Evolutionary conservation across 2,888 invertebrate genomes (phyloP), one percentile per base, ranked within the genome.

Genomic region (Lasioglossum figueresi): DNA sequence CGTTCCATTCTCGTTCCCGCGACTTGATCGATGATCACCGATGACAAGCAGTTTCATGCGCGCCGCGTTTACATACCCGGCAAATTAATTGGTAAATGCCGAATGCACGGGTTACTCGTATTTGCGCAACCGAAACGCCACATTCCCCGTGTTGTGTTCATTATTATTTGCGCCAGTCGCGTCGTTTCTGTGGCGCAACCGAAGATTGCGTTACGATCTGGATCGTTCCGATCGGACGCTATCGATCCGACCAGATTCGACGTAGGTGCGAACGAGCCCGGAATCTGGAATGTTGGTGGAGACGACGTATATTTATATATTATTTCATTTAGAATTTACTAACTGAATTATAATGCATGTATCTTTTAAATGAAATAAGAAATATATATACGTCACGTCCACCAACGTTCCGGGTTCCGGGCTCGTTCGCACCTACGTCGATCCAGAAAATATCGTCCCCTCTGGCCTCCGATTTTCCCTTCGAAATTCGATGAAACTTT

Each of bases 1-100:
- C 80, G 70, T 12, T 68, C 23, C 10, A 16, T 52, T 70, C 48
- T 59, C 66, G 71, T 63, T 45, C 37, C 48, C 71, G 34, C 74
- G 83, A 88, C 77, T 90, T 81, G 88, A 86, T 90, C 81, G 86
- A 86, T 90, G 84, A 82, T 81, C 82, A 79, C 59, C 68, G 86
- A 86, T 81, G 90, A 90, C 82, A 76, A 84, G 84, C 82, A 88
- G 89, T 90, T 88, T 84, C 88, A 78, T 82, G 81, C 81, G 82
- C 40, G 63, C 71, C 45, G 76, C 83, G 90, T 86, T 89, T 86
- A 79, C 88, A 81, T 83, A 84, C 71, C 82, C 86, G 82, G 70
- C 83, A 90, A 89, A 90, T 90, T 90, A 90, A 90, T 90, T 90
- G 91, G 86, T 86, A 83, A 82, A 86, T 73, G 80, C 76, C 82